phyloP scores from a whole-genome alignment of 2,888 invertebrate genomes.

The Acronicta leporina region DNA sequence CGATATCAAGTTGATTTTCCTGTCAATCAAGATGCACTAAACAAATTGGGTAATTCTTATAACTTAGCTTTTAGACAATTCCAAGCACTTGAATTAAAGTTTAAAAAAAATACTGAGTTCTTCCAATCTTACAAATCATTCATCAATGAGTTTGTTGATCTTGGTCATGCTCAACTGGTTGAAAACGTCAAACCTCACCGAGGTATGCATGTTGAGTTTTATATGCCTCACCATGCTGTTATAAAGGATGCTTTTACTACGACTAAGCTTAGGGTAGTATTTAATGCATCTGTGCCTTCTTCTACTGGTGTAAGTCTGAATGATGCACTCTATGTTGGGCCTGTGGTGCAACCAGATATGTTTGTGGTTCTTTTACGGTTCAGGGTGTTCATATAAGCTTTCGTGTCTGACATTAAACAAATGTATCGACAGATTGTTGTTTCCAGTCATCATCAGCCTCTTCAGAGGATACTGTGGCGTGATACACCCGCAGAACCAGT shows the following conservation, averaged over 20 bases:
- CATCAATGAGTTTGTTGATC: background rate
- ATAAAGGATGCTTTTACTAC: background rate
- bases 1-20: too few species aligned
- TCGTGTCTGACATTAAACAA: background rate
- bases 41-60: conserved; percentile 1
- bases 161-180: background rate
- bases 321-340: background rate
- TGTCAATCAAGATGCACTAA: background rate
- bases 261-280: background rate
- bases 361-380: background rate
- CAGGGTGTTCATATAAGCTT: background rate
- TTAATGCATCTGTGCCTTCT: background rate
- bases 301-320: background rate
- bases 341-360: background rate
- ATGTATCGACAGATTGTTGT: conserved; percentile 1
- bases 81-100: background rate
- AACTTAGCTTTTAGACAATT: background rate
- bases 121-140: background rate
- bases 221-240: background rate
- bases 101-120: background rate
- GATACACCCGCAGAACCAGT: background rate
- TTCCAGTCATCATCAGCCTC: background rate
- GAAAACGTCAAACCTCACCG: background rate
- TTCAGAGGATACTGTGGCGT: background rate
- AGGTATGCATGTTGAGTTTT: background rate